Evolutionary conservation across 2,113 vertebrate species (phyloP).

Genomic region (Galeopterus variegatus): DNA sequence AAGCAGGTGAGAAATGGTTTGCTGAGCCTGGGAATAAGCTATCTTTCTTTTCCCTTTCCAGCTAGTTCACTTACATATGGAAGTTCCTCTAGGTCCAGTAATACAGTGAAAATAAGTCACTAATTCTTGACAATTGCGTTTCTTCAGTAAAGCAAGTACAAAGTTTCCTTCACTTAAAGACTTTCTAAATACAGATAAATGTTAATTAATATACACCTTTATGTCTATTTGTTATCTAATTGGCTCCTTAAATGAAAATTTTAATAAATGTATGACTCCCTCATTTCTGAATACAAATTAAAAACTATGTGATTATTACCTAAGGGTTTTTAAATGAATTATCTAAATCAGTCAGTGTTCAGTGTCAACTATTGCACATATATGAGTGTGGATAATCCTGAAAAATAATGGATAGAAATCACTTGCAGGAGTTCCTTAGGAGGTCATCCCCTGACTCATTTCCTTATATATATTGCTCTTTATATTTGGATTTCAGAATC

Average conservation of each 20-base stretch:
- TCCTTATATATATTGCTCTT: not conserved
- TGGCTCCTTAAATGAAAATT: conserved; percentile 27
- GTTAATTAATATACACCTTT: not conserved
- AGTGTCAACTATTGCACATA: not conserved
- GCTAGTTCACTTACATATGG: not conserved
- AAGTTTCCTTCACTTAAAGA: not conserved
- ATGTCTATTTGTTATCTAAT: not conserved
- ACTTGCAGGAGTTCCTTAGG: not conserved
- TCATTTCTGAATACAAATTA: conserved; percentile 44
- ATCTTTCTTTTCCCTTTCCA: not conserved
- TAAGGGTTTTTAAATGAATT: not conserved
- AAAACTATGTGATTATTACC: not conserved
- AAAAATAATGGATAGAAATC: not conserved
- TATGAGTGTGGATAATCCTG: not conserved
- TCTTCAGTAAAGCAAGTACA: not conserved
- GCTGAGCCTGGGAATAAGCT: not conserved
- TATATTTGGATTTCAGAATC: not conserved
- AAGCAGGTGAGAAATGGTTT: not conserved
- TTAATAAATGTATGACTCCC: not conserved
- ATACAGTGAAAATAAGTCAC: not conserved
- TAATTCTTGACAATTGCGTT: not conserved
- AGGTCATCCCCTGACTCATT: not conserved
- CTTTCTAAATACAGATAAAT: conserved; percentile 15
- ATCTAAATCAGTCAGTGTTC: not conserved
- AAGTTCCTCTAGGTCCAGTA: not conserved